Evolutionary conservation across 2,113 vertebrate genomes (phyloP), one percentile per base, ranked within the genome.

Genomic region (Tachysurus vachellii): DNA sequence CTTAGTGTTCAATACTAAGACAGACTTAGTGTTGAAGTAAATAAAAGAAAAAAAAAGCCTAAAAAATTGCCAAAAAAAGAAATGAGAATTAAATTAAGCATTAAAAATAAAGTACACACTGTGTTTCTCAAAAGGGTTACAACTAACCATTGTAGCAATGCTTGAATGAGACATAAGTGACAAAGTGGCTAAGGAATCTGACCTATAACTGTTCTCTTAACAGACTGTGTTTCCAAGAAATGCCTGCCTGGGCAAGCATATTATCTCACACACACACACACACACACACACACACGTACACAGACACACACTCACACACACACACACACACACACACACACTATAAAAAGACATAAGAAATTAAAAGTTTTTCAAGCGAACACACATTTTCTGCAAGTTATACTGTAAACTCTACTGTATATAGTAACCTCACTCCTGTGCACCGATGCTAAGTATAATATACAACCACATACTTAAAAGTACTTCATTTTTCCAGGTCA

Each of bases 141-240:
- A 44, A 47, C 11, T 28, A 80, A 26, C 14, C 54, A 28, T 4
- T 50, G 62, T 36, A 59, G 14, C 26, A 79, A 68, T 26, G 14
- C 17, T 61, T 21, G 19, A 68, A 83, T 66, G 13, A 61, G 28
- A 21, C 2, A 56, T 54, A 56, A 42, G n/a, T 77, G 11, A 62
- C 68, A 75, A 17, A 42, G 7, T 26, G 64, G 26, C 2, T 66
- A 23, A 36, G 54, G 47, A 82, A 82, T 76, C 17, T 75, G 31
- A 47, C 44, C 81, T 84, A 31, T n/a, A 57, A 44, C 26, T 87
- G 54, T 94, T 94, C 93, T 90, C 17, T 85, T 93, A 89, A 94
- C 86, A 87, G 56, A 66, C 82, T 47, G 68, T 66, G 76, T 94
- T 95, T 95, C 93, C 94, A 92, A 95, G 95, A 95, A 95, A 95